Evolutionary conservation across 1,140 invertebrate species (phyloP), one percentile per base, ranked within the genome.

Genomic region (Meloidogyne floridensis): DNA sequence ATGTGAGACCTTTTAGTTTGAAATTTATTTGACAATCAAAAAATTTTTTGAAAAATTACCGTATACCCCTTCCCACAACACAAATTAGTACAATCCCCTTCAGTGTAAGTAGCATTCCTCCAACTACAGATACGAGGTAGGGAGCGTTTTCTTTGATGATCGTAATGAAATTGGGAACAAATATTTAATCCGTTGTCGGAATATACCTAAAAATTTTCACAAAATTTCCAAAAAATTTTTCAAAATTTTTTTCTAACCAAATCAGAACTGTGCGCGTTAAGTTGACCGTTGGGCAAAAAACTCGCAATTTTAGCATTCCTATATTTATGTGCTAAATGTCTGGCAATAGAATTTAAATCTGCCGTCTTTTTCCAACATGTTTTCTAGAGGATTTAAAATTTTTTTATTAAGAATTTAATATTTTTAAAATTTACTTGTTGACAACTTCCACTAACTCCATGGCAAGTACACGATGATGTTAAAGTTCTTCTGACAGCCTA

Each of bases 391-490:
- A 42, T 47, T 13, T 7, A 53, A 15, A 32, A 51, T 13, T 15
- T 56, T 13, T 77, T 32, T 32, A 32, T 32, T 32, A 32, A 32
- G 32, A 32, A 56, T 69, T 77, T 3, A 5, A 69, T 13, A 47
- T 2, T 3, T 75, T 75, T 18, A 13, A 42, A 54, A 42, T 76
- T 76, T 76, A 69, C 77, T 72, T 96, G 93, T 73, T 95, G 96
- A 91, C 96, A 98, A 2, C 95, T 96, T 0, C 95, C 96, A 0
- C 95, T 96, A 91, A 97, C 96, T 11, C 96, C 96, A 90, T 98
- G 96, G 89, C 96, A 98, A 91, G 97, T 97, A 92, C 96, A 98
- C 10, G 95, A 93, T 20, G 95, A 93, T 87, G 95, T 94, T 93
- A 97, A 94, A 81, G 94, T 93, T 78, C 93, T 93, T 83, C 95